Base-by-base conservation (phyloP, 2,113 vertebrate species). In the Lontra canadensis region DNA sequence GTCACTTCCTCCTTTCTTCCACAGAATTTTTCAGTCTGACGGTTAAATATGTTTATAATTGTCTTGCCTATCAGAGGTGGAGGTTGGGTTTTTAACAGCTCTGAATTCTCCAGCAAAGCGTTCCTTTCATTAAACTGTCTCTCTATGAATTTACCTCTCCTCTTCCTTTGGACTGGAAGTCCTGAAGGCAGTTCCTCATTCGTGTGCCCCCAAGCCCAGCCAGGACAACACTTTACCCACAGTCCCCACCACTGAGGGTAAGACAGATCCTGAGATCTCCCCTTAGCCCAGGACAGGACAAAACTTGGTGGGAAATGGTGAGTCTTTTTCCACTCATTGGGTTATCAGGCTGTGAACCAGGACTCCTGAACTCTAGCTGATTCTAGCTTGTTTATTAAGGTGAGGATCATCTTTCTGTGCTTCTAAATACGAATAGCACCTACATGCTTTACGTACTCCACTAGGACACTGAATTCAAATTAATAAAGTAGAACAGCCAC, bases 81-180 rank as follows among this genome's bases (percentile, higher is more conserved):
- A 76, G 87, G 29, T 49, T 59, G 49, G 25, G 57, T 93, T 88
- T 63, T 80, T 47, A 86, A 80, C 18, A 88, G 90, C 84, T 71
- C 73, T 83, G 47, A 93, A 57, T 71, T 61, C 63, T 76, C 94
- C 74, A 79, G 31, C 39, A 26, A 23, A 44, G 26, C 44, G 44
- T 74, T 79, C 86, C 78, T 94, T 65, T 81, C 71, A 92, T 36
- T 81, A 79, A 82, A 29, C 17, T 74, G 55, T 42, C 96, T 76
- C 74, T 85, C 79, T 44, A 31, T 42, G 26, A 95, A 79, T 81
- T 86, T 63, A 49, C 31, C 13, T 57, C 36, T 31, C 55, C 73
- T 97, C 78, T 36, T 76, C 55, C 69, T 90, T 36, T 52, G 61
- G 12, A 69, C 73, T 36, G 18, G 26, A 94, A 96, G 63, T 95